Base-by-base conservation (phyloP, 1,140 invertebrate species). In the Eupeodes corollae region DNA sequence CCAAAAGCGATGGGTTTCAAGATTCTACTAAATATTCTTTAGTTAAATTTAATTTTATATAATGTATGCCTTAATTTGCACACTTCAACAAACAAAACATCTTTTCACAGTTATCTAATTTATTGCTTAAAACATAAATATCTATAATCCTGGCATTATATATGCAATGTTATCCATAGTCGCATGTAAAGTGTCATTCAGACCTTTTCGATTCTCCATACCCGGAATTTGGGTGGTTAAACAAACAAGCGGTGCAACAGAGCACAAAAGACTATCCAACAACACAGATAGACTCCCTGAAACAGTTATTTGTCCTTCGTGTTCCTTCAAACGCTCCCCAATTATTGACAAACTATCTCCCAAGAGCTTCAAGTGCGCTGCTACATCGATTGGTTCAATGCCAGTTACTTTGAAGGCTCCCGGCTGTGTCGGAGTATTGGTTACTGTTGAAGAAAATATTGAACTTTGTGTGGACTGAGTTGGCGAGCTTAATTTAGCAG, bases 91-190 rank as follows among this genome's bases (percentile, higher is more conserved):
- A n/a, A n/a, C n/a, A n/a, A n/a, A n/a, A n/a, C n/a, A n/a, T n/a
- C n/a, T n/a, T n/a, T n/a, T n/a, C n/a, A n/a, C n/a, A n/a, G n/a
- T n/a, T n/a, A n/a, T n/a, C n/a, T n/a, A n/a, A n/a, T n/a, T n/a
- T n/a, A n/a, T n/a, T n/a, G n/a, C n/a, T 26, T 26, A 26, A 26
- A 26, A n/a, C n/a, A n/a, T 26, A 5, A 26, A 26, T 26, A 26
- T 26, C 78, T 80, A 94, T 21, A 96, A 73, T 52, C 92, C 92
- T 15, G 92, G 93, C 92, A 96, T 97, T 52, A 96, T 89, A 63
- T 95, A 97, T 1, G 91, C 91, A 51, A 96, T 90, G 69, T 95
- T 94, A 67, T 97, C 91, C 26, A 98, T 75, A 21, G 88, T 90
- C 52, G 81, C 78, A 5, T 79, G 75, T 21, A 92, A 71, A 82